Base-by-base conservation (phyloP, 1,140 invertebrate species). In the Planococcus citri region DNA sequence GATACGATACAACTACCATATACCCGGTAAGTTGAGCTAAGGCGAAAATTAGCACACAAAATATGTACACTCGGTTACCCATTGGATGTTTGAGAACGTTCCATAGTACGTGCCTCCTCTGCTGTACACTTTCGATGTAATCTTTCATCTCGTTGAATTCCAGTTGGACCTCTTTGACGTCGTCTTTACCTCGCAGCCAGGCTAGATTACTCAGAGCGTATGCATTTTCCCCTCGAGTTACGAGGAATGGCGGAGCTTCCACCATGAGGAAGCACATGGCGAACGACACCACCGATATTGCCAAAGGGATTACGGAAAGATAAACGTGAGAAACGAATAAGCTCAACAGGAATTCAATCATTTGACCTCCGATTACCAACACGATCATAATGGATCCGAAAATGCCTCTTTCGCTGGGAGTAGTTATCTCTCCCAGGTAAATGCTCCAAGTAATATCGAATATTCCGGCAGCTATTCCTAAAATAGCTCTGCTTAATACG, bases 401-500 rank as follows among this genome's bases (percentile, higher is more conserved):
- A 14, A 73, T 71, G 4, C 74, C 74, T 27, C 74, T 68, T 12
- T 68, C 78, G 4, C 67, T 38, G 4, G 70, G 25, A 12, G 69
- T 57, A 29, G 71, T 86, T 33, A 92, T 91, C 80, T 94, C 91
- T 37, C 89, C 90, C 70, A 90, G 84, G 77, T 94, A 95, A 82
- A 93, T 87, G 0, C 90, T 90, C 1, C 86, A 82, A 17, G 86
- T 83, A 0, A 90, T 88, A 77, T 90, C 91, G 0, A 87, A 80
- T 73, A 89, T 83, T 1, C 90, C 88, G 8, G 88, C 81, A 2
- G 83, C 84, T 12, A 91, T 75, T 20, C 92, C 92, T 12, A 64
- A 27, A 17, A 64, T 64, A 3, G 60, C 41, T 51, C 41, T 64
- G 60, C 60, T 24, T 3, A 64, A 2, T 20, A 27, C 22, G 17